Percentiles rank a stretch among this genome's conserved stretches.
Conservation (phyloP, 2,113 vertebrate genomes). For the Anser brachyrhynchus region DNA sequence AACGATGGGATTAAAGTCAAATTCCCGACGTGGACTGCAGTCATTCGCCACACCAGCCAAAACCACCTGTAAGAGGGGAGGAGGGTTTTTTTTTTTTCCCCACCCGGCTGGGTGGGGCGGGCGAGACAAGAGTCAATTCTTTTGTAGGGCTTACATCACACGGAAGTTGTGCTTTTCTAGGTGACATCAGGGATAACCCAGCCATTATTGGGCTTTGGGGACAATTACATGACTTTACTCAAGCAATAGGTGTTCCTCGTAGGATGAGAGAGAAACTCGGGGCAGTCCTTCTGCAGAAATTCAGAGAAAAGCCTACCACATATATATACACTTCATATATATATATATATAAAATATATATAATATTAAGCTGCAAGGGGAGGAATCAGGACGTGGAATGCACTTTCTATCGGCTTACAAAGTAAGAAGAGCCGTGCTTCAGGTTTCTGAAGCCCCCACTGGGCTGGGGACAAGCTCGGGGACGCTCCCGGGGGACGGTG, state of each 20-base stretch:
- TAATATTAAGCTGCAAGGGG: background rate
- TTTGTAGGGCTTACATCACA: background rate
- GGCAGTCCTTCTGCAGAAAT: background rate
- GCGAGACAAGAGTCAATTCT: background rate
- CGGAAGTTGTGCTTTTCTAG: background rate
- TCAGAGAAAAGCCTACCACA: background rate
- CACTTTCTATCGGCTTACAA: slow-evolving; percentile 40
- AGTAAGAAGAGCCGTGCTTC: background rate
- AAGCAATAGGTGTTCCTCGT: background rate
- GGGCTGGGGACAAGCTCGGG: too few species aligned
- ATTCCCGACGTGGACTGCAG: background rate
- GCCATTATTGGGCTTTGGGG: background rate
- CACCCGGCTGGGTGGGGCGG: too few species aligned
- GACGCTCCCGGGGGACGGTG: background rate
- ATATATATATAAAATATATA: background rate
- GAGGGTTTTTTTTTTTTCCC: background rate
- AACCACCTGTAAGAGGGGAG: background rate
- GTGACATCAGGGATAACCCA: background rate
- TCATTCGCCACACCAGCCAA: background rate
- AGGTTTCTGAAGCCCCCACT: background rate
- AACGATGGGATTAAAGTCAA: background rate
- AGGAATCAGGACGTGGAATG: background rate
- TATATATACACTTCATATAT: background rate
- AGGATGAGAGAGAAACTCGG: slow-evolving; percentile 7
- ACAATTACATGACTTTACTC: background rate